A percentile compares a stretch with the other conserved stretches of the same genome.
These are phyloP conservation scores for Thera britannica DNA, from an alignment of 2,888 invertebrate genomes.

Conservation along the genomic window DNA sequence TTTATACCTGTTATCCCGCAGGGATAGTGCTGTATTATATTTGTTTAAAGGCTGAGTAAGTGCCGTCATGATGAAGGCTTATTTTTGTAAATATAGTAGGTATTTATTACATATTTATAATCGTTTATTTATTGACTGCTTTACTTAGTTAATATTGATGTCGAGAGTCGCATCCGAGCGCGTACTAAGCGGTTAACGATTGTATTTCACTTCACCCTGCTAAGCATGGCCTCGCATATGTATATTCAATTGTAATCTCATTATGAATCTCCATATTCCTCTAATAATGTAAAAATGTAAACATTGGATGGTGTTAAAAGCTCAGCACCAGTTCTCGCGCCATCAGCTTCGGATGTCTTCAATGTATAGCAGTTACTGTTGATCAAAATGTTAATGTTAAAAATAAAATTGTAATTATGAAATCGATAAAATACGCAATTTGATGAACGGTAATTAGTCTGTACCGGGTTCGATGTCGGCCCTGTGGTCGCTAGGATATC, in stretches of 20 bases:
- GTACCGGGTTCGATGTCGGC: conserved; percentile 25
- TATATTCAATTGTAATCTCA: conserved; percentile 80
- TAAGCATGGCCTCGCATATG: conserved; percentile 78
- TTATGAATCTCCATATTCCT: conserved; percentile 76
- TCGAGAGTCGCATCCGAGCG: conserved; percentile 64
- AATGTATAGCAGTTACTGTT: conserved; percentile 27
- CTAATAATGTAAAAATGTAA: conserved; percentile 71
- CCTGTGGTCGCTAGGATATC: conserved; percentile 39
- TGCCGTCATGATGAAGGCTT: conserved; percentile 75
- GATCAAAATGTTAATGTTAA: conserved; percentile 31
- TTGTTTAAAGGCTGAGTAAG: conserved; percentile 80
- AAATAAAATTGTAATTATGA: conserved; percentile 38
- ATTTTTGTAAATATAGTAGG: conserved; percentile 85
- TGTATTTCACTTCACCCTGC: conserved; percentile 80
- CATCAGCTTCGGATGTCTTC: conserved; percentile 24
- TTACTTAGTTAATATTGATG: conserved; percentile 80
- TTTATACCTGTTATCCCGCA: conserved; percentile 81
- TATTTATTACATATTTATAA: conserved; percentile 86
- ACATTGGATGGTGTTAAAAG: conserved; percentile 80
- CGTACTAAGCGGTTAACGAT: conserved; percentile 75
- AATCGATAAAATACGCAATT: conserved; percentile 35
- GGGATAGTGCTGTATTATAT: conserved; percentile 84
- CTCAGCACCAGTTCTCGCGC: conserved; percentile 50
- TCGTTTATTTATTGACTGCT: conserved; percentile 86
- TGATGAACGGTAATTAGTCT: conserved; percentile 31